phyloP scores from a whole-genome alignment of 2,113 vertebrate species.

The Calypte anna region DNA sequence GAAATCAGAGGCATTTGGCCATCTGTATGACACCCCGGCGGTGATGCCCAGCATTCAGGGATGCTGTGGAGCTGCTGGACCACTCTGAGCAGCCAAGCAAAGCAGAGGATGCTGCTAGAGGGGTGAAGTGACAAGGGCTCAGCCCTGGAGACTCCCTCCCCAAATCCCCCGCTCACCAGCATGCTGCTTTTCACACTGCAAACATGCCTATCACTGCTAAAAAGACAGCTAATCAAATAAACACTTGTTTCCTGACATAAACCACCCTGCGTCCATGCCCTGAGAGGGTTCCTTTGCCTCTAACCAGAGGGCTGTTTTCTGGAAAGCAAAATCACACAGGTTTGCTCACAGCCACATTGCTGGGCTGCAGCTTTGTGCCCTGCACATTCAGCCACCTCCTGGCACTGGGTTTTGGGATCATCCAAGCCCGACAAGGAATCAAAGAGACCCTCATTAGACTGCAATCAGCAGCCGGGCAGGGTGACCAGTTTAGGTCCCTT shows the following conservation, averaged over 20 bases:
- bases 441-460: neutral
- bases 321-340: neutral
- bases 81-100: fast-evolving
- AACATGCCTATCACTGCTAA: neutral
- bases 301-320: neutral
- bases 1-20: neutral
- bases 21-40: neutral
- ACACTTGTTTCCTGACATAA: neutral
- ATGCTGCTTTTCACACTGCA: neutral
- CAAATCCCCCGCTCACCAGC: neutral
- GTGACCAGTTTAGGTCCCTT: neutral
- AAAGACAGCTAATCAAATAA: neutral
- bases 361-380: fast-evolving
- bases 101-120: neutral
- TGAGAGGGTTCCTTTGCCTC: neutral
- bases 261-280: neutral
- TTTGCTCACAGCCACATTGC: neutral
- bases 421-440: neutral
- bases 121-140: neutral
- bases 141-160: neutral
- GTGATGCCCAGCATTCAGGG: fast-evolving
- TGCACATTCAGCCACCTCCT: neutral
- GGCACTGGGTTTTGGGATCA: neutral
- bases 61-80: neutral
- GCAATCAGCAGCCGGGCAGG: neutral